Conservation (phyloP, 2,888 invertebrate species). For the Macaria liturata region DNA sequence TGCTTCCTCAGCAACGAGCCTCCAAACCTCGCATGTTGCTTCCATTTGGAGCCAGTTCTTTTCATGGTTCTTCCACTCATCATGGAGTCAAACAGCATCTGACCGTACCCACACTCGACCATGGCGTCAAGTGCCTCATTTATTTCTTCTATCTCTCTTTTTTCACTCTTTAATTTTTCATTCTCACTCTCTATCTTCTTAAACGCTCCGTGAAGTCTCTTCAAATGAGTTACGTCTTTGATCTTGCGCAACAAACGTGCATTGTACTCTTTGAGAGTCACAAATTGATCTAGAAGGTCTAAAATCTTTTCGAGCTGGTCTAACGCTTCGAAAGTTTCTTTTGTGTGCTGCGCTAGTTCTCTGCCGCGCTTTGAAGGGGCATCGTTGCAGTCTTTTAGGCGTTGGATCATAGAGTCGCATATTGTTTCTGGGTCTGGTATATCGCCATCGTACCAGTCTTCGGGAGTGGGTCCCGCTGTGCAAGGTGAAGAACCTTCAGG, state of each 20-base stretch:
- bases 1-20: constrained; percentile 82
- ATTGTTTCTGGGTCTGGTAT: constrained; percentile 60
- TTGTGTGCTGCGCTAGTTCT: constrained; percentile 80
- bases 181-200: constrained; percentile 75
- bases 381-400: constrained; percentile 66
- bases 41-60: constrained; percentile 78
- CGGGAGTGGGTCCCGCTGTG: constrained; percentile 65
- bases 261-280: constrained; percentile 88
- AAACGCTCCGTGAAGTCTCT: constrained; percentile 85
- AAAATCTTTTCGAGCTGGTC: constrained; percentile 92
- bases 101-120: constrained; percentile 84
- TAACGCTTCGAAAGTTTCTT: constrained; percentile 86
- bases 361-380: constrained; percentile 79
- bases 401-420: constrained; percentile 70
- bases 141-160: constrained; percentile 64
- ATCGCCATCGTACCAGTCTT: constrained; percentile 65
- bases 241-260: constrained; percentile 86
- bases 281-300: constrained; percentile 89
- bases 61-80: constrained; percentile 81
- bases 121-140: constrained; percentile 82
- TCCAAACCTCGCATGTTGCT: constrained; percentile 68
- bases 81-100: constrained; percentile 86
- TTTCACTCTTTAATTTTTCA: constrained; percentile 61
- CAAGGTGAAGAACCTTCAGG: constrained; percentile 73
- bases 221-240: constrained; percentile 88